A percentile compares a stretch with the other conserved stretches of the same genome.
These are phyloP conservation scores for Lepilemur ruficaudatus DNA, from an alignment of 2,797 vertebrate genomes.

Conservation along the genomic window DNA sequence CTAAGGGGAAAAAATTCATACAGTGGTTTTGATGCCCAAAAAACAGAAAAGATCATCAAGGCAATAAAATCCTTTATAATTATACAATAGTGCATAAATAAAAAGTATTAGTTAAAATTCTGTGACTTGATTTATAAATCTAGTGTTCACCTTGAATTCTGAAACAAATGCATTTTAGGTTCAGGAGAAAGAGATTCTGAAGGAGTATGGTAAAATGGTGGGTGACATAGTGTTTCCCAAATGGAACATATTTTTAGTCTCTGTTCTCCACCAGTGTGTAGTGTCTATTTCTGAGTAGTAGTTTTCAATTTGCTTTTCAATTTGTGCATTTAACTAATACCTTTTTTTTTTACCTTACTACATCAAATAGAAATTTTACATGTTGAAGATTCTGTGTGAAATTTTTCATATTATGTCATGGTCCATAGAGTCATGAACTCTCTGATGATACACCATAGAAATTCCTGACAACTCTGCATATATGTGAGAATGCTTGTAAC, in stretches of 20 bases:
- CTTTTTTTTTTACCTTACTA: background rate
- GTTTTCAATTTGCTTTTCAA: constrained; percentile 30
- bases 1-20: background rate
- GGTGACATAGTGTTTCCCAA: background rate
- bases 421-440: background rate
- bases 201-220: background rate
- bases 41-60: background rate
- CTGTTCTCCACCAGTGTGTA: background rate
- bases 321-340: background rate
- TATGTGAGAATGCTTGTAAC: background rate
- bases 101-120: background rate
- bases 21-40: background rate
- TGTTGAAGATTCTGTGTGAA: background rate
- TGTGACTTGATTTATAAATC: background rate
- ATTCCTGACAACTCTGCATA: background rate
- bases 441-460: background rate
- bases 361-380: constrained; percentile 35
- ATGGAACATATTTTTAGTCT: constrained; percentile 2
- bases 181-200: background rate
- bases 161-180: background rate
- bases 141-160: background rate
- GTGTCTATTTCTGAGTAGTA: background rate
- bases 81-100: background rate
- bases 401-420: background rate
- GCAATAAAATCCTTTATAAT: background rate